Conservation (phyloP, 2,797 vertebrate genomes). For the Crenuchus spilurus region DNA sequence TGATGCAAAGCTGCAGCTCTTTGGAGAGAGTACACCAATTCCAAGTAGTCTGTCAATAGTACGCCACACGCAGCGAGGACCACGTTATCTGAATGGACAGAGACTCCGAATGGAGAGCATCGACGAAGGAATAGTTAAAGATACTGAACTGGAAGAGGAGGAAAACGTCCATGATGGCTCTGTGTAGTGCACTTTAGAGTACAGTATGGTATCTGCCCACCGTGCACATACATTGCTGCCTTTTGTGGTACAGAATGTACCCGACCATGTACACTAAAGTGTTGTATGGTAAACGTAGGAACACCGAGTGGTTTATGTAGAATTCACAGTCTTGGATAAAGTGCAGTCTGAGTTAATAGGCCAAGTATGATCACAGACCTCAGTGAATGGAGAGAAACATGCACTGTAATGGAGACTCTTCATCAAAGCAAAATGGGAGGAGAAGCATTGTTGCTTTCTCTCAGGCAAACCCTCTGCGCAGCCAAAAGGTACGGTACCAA, state of each 20-base stretch:
- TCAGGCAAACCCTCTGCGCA: not conserved
- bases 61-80: constrained; percentile 71
- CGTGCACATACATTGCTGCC: constrained; percentile 30
- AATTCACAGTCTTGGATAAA: constrained; percentile 4
- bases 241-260: constrained; percentile 29
- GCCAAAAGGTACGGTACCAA: not conserved
- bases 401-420: constrained; percentile 5
- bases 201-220: constrained; percentile 3
- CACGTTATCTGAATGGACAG: constrained; percentile 82
- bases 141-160: constrained; percentile 67
- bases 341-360: not conserved
- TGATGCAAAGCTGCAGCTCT: constrained; percentile 91
- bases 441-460: not conserved
- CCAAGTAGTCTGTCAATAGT: constrained; percentile 70
- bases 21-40: constrained; percentile 81
- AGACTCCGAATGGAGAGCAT: constrained; percentile 93
- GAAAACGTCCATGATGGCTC: constrained; percentile 46
- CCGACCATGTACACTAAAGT: not conserved
- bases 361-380: no score
- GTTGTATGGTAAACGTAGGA: not conserved
- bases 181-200: constrained; percentile 26
- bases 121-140: constrained; percentile 89
- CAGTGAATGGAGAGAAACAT: not conserved
- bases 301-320: not conserved
- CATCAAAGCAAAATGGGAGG: not conserved